These are phyloP conservation scores for Takifugu bimaculatus DNA, from an alignment of 2,113 vertebrate species.

Conservation along the genomic window DNA sequence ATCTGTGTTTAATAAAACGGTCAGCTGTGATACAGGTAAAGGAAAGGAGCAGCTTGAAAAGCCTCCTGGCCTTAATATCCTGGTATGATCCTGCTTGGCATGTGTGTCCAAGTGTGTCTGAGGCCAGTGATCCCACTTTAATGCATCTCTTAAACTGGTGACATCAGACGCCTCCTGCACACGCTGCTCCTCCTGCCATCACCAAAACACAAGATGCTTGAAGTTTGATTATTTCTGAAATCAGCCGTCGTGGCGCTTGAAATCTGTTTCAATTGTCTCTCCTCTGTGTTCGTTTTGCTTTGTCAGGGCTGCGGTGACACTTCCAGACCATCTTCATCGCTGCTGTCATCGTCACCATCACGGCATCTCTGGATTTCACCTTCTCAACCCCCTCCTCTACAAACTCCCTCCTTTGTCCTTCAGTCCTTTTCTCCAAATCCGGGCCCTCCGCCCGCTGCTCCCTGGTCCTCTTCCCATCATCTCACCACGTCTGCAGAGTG, in stretches of 20 bases:
- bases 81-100: slow-evolving; percentile 31
- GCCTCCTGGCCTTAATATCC: slow-evolving; percentile 46
- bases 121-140: slow-evolving; percentile 46
- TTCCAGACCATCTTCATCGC: slow-evolving; percentile 20
- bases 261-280: too few species aligned
- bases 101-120: slow-evolving; percentile 43
- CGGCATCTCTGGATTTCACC: slow-evolving; percentile 32
- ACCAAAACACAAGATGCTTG: slow-evolving; percentile 13
- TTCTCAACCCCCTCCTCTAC: background rate
- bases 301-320: slow-evolving; percentile 10
- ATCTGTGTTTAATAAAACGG: slow-evolving; percentile 28
- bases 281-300: slow-evolving; percentile 1
- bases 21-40: slow-evolving; percentile 19
- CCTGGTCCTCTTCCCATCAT: slow-evolving; percentile 33
- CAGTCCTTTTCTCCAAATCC: slow-evolving; percentile 1
- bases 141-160: slow-evolving; percentile 41
- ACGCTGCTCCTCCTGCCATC: background rate
- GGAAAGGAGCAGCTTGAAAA: slow-evolving; percentile 26
- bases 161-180: slow-evolving; percentile 12
- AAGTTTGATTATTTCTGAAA: slow-evolving; percentile 7
- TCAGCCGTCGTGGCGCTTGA: slow-evolving; percentile 32
- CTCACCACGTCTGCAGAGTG: slow-evolving; percentile 81
- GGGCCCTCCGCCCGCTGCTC: slow-evolving; percentile 20
- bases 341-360: slow-evolving; percentile 1
- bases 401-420: slow-evolving; percentile 1